These are phyloP conservation scores for Paradoxurus hermaphroditus DNA, from an alignment of 2,113 vertebrate genomes.

Conservation along the genomic window DNA sequence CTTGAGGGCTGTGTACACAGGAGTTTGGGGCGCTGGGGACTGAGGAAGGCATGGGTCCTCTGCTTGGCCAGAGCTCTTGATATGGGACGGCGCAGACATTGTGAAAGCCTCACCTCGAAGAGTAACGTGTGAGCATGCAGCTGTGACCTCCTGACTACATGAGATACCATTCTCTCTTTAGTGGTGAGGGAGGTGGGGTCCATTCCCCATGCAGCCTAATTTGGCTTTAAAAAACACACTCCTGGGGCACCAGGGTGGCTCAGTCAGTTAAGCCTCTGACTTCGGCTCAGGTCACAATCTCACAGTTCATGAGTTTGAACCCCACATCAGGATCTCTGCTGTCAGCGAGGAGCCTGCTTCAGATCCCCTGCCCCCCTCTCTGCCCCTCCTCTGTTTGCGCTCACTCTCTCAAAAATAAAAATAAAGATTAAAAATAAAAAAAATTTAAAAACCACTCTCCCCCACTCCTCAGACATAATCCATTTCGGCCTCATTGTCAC, in stretches of 20 bases:
- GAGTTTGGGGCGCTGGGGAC: not conserved
- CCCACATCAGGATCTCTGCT: too few relatives aligned
- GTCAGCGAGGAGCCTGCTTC: too few relatives aligned
- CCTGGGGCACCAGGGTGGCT: too few relatives aligned
- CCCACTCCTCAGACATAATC: not conserved
- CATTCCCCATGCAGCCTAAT: not conserved
- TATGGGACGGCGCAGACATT: not conserved
- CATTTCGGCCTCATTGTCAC: not conserved
- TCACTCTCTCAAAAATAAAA: too few relatives aligned
- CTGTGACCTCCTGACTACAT: not conserved
- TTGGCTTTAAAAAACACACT: not conserved
- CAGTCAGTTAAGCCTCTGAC: too few relatives aligned
- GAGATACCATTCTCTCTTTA: not conserved
- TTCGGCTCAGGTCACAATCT: too few relatives aligned
- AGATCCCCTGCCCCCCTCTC: too few relatives aligned
- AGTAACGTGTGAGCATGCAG: not conserved
- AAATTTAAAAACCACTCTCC: not conserved
- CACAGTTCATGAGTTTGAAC: too few relatives aligned
- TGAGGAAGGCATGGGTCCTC: accelerated
- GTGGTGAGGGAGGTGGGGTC: not conserved
- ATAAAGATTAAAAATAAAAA: too few relatives aligned
- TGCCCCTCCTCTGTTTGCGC: too few relatives aligned
- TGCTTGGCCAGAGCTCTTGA: not conserved
- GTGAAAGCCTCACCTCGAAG: not conserved
- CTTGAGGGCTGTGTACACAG: not conserved